Percentiles rank a stretch among this genome's conserved stretches.
These are phyloP conservation scores for Phasianus colchicus DNA, from an alignment of 2,113 vertebrate genomes.

Conservation along the genomic window DNA sequence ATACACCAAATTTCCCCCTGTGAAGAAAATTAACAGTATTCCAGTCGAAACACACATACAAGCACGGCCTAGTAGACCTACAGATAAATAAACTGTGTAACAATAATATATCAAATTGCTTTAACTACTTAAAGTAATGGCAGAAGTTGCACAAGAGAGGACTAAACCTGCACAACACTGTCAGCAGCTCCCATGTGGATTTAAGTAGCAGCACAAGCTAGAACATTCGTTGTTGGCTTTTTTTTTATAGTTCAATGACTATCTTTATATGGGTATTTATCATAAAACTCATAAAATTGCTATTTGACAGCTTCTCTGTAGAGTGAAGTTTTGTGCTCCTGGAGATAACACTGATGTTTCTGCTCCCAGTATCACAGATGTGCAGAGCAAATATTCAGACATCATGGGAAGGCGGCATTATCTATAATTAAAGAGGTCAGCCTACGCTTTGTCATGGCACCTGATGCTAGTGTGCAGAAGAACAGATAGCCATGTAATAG, in stretches of 20 bases:
- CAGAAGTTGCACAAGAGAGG: neutral
- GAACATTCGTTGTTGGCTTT: neutral
- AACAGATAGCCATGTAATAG: neutral
- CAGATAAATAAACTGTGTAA: neutral
- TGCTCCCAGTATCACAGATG: neutral
- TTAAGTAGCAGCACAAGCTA: neutral
- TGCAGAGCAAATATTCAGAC: neutral
- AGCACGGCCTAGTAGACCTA: neutral
- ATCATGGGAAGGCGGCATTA: neutral
- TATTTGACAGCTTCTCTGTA: neutral
- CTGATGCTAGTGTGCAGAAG: rapidly evolving
- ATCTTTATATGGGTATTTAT: neutral
- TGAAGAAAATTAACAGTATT: neutral
- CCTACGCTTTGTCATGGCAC: neutral
- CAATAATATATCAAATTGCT: neutral
- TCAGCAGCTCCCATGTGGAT: neutral
- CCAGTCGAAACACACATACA: neutral
- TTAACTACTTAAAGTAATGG: too few relatives aligned
- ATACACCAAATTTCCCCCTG: neutral
- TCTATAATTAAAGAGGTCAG: neutral
- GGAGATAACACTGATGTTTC: neutral
- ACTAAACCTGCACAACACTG: neutral
- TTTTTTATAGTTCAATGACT: neutral
- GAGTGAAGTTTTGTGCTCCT: neutral
- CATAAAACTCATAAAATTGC: neutral